A percentile compares a stretch with the other conserved stretches of the same genome.
phyloP scores from a whole-genome alignment of 1,140 invertebrate species.

The Pseudomyrmex pallidus region DNA sequence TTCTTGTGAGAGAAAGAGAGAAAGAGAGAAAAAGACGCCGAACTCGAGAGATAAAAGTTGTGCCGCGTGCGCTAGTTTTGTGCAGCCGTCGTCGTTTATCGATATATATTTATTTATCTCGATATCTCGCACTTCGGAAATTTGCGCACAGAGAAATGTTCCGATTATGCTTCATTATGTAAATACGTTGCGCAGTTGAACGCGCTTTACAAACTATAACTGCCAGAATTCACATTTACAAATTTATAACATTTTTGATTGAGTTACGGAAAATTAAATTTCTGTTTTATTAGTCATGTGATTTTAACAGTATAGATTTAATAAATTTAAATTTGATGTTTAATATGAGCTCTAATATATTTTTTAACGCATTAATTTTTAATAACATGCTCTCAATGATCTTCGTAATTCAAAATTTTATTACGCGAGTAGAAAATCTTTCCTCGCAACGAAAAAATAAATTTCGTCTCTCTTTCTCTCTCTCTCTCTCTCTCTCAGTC shows the following conservation, averaged over 20 bases:
- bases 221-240: background rate
- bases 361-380: background rate
- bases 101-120: slow-evolving; percentile 3
- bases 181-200: slow-evolving; percentile 6
- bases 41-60: slow-evolving; percentile 5
- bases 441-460: background rate
- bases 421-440: background rate
- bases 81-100: background rate
- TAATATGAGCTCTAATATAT: background rate
- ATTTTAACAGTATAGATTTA: background rate
- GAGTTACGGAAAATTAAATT: background rate
- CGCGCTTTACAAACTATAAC: background rate
- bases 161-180: background rate
- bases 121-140: background rate
- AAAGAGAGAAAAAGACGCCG: background rate
- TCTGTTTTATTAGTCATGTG: background rate
- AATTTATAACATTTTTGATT: background rate
- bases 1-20: slow-evolving; percentile 1
- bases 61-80: background rate
- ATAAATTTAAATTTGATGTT: background rate
- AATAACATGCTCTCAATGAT: background rate
- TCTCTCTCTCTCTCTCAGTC: no score
- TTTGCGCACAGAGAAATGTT: background rate
- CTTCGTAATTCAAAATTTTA: slow-evolving; percentile 11
- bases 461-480: background rate